A percentile compares a stretch with the other conserved stretches of the same genome.
Evolutionary conservation across 2,888 invertebrate genomes (phyloP).

Genomic region (Leptopilina syphax): DNA sequence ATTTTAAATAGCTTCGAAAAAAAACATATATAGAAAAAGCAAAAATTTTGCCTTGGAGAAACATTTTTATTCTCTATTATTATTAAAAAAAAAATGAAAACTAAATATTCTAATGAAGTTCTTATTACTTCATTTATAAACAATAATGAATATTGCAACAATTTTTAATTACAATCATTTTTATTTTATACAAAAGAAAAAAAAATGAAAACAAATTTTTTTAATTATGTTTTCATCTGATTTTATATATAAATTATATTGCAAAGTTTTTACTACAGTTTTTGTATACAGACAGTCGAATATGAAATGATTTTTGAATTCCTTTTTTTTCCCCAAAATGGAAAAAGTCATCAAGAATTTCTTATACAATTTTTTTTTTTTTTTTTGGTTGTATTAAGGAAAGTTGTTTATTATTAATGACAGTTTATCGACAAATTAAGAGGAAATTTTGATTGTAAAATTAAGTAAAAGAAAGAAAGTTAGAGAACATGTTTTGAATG

Average conservation of each 20-base stretch:
- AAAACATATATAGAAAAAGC: neutral
- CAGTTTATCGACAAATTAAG: neutral
- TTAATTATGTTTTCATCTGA: neutral
- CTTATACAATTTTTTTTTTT: neutral
- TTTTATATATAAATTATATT: neutral
- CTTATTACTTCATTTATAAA: neutral
- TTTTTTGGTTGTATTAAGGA: too few species aligned
- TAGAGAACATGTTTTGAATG: slow-evolving; percentile 46
- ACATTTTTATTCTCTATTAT: slow-evolving; percentile 6
- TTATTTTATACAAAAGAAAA: neutral
- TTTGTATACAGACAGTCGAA: slow-evolving; percentile 19
- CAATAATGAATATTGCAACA: neutral
- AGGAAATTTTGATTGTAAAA: neutral
- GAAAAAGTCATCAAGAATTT: slow-evolving; percentile 22
- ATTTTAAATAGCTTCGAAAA: slow-evolving; percentile 40
- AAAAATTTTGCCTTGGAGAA: slow-evolving; percentile 3
- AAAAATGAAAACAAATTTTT: neutral
- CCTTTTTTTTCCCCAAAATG: neutral
- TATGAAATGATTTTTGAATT: neutral
- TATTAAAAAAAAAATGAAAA: neutral
- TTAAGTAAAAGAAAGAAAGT: slow-evolving; percentile 10
- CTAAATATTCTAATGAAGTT: neutral
- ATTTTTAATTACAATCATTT: neutral
- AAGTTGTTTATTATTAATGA: neutral
- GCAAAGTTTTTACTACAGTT: slow-evolving; percentile 21